Evolutionary conservation across 1,140 invertebrate genomes (phyloP), one percentile per base, ranked within the genome.

Genomic region (Laodelphax striatellus): DNA sequence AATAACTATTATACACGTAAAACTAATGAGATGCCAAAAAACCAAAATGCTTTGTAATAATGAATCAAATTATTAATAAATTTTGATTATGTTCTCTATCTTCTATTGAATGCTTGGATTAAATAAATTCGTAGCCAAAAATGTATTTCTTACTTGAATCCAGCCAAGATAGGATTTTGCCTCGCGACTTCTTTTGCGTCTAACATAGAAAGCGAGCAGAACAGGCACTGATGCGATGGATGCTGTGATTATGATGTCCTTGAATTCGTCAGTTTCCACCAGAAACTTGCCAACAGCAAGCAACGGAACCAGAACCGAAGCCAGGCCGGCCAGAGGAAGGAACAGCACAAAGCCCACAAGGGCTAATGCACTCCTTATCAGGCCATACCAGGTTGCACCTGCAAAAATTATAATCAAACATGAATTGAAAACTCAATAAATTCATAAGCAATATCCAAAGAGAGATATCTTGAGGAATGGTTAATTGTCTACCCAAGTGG

Each of bases 261-360:
- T 38, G 34, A 38, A 38, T 13, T 50, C 46, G 9, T 50, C 46
- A 13, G 21, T 19, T 17, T 50, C 16, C 6, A 50, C 16, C 11
- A 50, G 55, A 19, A 83, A 86, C 63, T 87, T 85, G 0, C 83
- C 76, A 52, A 83, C 77, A 6, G 87, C 86, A 8, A 85, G 77
- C 11, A 88, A 78, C 0, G 87, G 87, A 31, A 91, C 72, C 2
- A 88, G 74, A 1, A 89, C 74, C 0, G 85, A 86, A 0, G 84
- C 81, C 19, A 91, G 71, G 0, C 87, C 86, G n/a, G 86, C 82
- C 1, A 90, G 72, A 0, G 88, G 88, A 28, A 91, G 65, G 65
- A 90, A 89, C 0, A 90, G 68, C 1, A 90, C 82, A 28, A 87
- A 78, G 6, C 87, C 87, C 5, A 88, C 86, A 17, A 90, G 64